These are phyloP conservation scores for Agraylea sexmaculata DNA, from an alignment of 1,140 invertebrate species.

Conservation along the genomic window DNA sequence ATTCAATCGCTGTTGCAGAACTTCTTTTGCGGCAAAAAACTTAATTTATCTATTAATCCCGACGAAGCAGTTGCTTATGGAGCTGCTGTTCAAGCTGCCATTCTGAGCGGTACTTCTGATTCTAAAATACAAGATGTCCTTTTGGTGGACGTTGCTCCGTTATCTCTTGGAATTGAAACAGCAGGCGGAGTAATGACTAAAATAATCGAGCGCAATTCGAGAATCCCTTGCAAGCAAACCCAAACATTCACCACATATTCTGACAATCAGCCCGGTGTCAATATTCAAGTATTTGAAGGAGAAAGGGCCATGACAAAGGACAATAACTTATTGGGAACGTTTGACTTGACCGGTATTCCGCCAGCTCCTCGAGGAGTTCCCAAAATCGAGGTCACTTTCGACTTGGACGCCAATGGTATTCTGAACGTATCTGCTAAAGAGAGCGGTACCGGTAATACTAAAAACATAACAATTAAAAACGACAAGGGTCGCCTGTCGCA, in stretches of 20 bases:
- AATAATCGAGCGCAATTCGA: constrained; percentile 50
- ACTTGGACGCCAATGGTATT: too few species aligned
- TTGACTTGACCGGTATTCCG: constrained; percentile 44
- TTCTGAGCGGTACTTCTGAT: constrained; percentile 44
- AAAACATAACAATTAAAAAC: constrained; percentile 45
- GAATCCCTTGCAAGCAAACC: constrained; percentile 53
- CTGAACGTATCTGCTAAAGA: constrained; percentile 49
- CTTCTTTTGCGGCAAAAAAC: constrained; percentile 48
- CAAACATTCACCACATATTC: constrained; percentile 56
- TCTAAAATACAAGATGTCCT: constrained; percentile 59
- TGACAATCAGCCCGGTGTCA: constrained; percentile 59
- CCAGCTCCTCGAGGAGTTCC: constrained; percentile 44
- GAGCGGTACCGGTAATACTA: constrained; percentile 37
- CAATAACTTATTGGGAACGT: constrained; percentile 66
- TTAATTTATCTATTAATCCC: constrained; percentile 55
- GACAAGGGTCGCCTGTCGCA: constrained; percentile 43
- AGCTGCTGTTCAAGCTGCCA: constrained; percentile 52
- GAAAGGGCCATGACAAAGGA: constrained; percentile 66
- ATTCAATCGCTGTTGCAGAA: constrained; percentile 48
- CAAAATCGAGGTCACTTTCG: constrained; percentile 49
- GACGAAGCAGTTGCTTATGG: constrained; percentile 55
- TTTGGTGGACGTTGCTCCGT: constrained; percentile 54
- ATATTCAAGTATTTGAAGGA: constrained; percentile 64
- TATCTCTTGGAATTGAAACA: constrained; percentile 55
- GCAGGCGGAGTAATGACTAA: constrained; percentile 54